Percentiles rank a stretch among this genome's conserved stretches.
These are phyloP conservation scores for Chloromyia formosa DNA, from an alignment of 2,888 invertebrate genomes.

Conservation along the genomic window DNA sequence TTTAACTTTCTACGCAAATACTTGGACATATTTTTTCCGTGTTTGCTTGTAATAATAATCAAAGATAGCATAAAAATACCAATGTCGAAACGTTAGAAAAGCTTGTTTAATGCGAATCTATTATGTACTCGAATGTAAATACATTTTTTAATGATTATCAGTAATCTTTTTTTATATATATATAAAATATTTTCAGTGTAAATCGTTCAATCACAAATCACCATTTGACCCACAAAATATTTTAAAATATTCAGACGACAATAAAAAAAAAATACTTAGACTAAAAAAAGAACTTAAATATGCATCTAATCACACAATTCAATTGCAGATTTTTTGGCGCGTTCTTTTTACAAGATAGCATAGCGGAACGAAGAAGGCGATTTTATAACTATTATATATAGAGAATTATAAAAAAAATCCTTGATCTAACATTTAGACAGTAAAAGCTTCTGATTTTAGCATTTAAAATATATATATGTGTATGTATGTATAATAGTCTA, in stretches of 20 bases:
- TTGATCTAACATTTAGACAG: slow-evolving; percentile 21
- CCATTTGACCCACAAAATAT: slow-evolving; percentile 47
- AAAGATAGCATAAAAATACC: slow-evolving; percentile 48
- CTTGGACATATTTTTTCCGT: too few species aligned
- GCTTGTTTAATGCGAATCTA: slow-evolving; percentile 48
- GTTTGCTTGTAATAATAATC: too few species aligned
- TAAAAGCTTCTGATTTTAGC: neutral
- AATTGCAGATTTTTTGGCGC: neutral
- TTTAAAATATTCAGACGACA: neutral
- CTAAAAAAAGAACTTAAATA: neutral
- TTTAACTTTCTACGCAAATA: too few species aligned
- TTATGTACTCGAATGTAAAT: slow-evolving; percentile 21
- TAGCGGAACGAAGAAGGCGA: slow-evolving; percentile 41
- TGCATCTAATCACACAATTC: slow-evolving; percentile 28
- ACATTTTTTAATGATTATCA: too few species aligned
- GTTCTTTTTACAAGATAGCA: slow-evolving; percentile 38
- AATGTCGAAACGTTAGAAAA: slow-evolving; percentile 55
- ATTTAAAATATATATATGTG: too few species aligned
- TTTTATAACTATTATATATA: slow-evolving; percentile 42
- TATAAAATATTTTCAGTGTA: slow-evolving; percentile 43
- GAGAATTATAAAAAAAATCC: slow-evolving; percentile 37
- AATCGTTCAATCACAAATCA: slow-evolving; percentile 36
- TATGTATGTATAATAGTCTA: too few species aligned
- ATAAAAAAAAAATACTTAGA: neutral
- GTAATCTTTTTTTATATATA: slow-evolving; percentile 47